Base-by-base conservation (phyloP, 1,140 invertebrate genomes). In the Asobara japonica region DNA sequence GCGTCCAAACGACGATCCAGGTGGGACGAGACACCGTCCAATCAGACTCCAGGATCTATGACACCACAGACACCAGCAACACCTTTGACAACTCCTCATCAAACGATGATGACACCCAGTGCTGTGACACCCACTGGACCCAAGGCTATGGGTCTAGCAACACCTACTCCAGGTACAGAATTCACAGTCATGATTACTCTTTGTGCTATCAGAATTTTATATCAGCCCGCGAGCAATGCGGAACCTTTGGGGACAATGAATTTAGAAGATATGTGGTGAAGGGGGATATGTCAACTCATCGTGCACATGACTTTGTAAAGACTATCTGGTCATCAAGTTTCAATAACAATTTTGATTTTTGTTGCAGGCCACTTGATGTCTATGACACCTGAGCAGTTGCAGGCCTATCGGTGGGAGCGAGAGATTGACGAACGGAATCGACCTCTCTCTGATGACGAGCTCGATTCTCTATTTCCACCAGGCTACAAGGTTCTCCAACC, bases 321-420 rank as follows among this genome's bases (percentile, higher is more conserved):
- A n/a, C n/a, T n/a, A n/a, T n/a, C n/a, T n/a, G n/a, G n/a, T n/a
- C n/a, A n/a, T n/a, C n/a, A n/a, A n/a, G n/a, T n/a, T n/a, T n/a
- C n/a, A n/a, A n/a, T n/a, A n/a, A n/a, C n/a, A n/a, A n/a, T n/a
- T n/a, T n/a, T n/a, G n/a, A n/a, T n/a, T n/a, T n/a, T n/a, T n/a
- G n/a, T n/a, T n/a, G n/a, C n/a, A n/a, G 94, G 95, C 72, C 97
- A 99, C 80, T 88, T 98, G 56, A 93, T 97, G 74, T 94, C 96
- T 0, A 99, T 99, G 98, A 99, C 98, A 0, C 98, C 98, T 0
- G 98, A 99, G 87, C 98, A 99, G 86, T 87, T 99, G 72, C 98
- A 99, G 84, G 97, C 97, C 0, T 99, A 97, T 85, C 92, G 97
- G n/a, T 99, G 97, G 97, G 98, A 99, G 87, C 92, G 96, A 79